Conservation (phyloP, 2,888 invertebrate species). For the Polymixis lichenea region DNA sequence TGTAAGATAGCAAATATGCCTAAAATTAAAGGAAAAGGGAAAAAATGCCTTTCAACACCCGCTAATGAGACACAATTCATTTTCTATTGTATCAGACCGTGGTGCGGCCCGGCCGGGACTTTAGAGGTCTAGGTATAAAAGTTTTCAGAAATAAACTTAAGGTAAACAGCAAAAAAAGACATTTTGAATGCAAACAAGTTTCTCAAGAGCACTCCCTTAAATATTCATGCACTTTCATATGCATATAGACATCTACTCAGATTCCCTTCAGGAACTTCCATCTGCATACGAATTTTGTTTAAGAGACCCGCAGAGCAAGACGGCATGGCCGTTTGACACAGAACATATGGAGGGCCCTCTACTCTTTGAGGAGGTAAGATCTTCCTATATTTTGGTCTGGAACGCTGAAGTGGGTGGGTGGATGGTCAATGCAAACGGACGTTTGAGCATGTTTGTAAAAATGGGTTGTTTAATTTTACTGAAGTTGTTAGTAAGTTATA, state of each 20-base stretch:
- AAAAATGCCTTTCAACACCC: too few relatives aligned
- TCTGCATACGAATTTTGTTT: slow-evolving; percentile 48
- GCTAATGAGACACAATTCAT: too few relatives aligned
- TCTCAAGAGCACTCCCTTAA: slow-evolving; percentile 24
- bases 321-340: slow-evolving; percentile 25
- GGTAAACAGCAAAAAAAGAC: neutral
- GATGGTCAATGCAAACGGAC: neutral
- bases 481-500: neutral
- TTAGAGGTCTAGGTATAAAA: too few relatives aligned
- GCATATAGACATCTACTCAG: slow-evolving; percentile 43
- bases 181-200: slow-evolving; percentile 36
- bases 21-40: too few relatives aligned
- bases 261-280: slow-evolving; percentile 36
- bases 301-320: slow-evolving; percentile 33
- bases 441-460: neutral
- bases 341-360: slow-evolving; percentile 13
- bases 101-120: too few relatives aligned
- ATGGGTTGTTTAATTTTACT: neutral
- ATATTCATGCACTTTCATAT: slow-evolving; percentile 49
- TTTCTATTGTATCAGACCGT: too few relatives aligned
- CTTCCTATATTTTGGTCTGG: slow-evolving; percentile 9
- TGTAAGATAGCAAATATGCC: too few relatives aligned
- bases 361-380: slow-evolving; percentile 16
- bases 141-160: too few relatives aligned
- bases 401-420: neutral